Evolutionary conservation across 1,140 invertebrate species (phyloP), one percentile per base, ranked within the genome.

Genomic region (Plectrocnemia conspersa): DNA sequence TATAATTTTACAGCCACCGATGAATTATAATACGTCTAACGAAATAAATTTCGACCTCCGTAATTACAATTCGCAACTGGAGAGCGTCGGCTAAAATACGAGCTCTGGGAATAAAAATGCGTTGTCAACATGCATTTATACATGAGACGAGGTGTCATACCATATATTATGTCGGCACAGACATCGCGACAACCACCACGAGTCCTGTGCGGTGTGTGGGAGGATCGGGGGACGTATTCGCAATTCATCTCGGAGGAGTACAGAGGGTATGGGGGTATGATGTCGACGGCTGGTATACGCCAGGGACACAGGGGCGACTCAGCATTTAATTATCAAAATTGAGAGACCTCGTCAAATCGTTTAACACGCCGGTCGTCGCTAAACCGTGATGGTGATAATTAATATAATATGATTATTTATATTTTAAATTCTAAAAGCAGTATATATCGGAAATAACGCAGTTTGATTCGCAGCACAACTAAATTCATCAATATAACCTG

Each of bases 261-360:
- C 44, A 18, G 27, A 22, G 29, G 23, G 40, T 32, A n/a, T 9
- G 38, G 22, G 11, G 18, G 22, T 42, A 10, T 3, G 18, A 13
- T 18, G 22, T 44, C 33, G 21, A 19, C 52, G 40, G 4, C 11
- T 19, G 40, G 15, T 19, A n/a, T 11, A 22, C 11, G n/a, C 19
- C 15, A 22, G 6, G 24, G 41, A 42, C 41, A 45, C 27, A 2
- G 18, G 9, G 25, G n/a, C 19, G 36, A 44, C 52, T 54, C 35
- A 29, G 50, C 50, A 54, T 58, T 58, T 58, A 58, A 58, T 58
- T 58, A 58, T 54, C 56, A 58, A 52, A 58, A 58, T 58, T 58
- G 56, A 58, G 38, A 33, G 41, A 15, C 32, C 35, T 13, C 49
- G 36, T 19, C 29, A 11, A 3, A n/a, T 18, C 11, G 23, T 48